A percentile compares a stretch with the other conserved stretches of the same genome.
Evolutionary conservation across 1,140 invertebrate species (phyloP).

Genomic region (Antheraea mylitta): DNA sequence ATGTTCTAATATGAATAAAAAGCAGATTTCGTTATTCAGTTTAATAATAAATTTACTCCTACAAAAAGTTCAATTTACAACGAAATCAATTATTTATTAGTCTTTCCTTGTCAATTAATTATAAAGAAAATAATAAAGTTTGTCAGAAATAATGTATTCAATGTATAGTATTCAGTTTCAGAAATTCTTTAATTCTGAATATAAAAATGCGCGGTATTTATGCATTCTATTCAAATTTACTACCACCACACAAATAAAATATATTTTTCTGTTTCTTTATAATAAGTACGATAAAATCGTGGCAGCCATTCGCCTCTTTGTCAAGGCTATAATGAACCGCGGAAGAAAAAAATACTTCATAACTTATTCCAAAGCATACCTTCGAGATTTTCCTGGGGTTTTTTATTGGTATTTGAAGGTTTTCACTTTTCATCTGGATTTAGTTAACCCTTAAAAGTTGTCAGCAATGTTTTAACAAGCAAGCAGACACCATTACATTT

Average conservation of each 20-base stretch:
- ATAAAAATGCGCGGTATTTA: not conserved
- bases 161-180: not conserved
- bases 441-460: slow-evolving; percentile 59
- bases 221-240: slow-evolving; percentile 32
- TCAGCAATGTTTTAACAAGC: slow-evolving; percentile 64
- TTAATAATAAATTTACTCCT: no score
- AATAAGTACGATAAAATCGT: not conserved
- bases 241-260: slow-evolving; percentile 41
- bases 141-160: no score
- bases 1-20: no score
- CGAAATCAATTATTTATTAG: no score
- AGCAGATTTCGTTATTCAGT: no score
- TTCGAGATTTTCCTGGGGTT: not conserved
- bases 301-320: slow-evolving; percentile 42
- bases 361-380: not conserved
- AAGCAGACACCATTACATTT: slow-evolving; percentile 72
- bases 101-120: no score
- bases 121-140: no score
- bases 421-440: slow-evolving; percentile 36
- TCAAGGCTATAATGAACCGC: not conserved
- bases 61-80: no score
- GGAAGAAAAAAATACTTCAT: not conserved
- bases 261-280: not conserved
- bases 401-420: slow-evolving; percentile 63
- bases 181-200: not conserved